Percentiles rank a stretch among this genome's conserved stretches.
Evolutionary conservation across 53 echinoderm and acorn worm genomes (phyloP).

Genomic region (Zoroaster sp.): DNA sequence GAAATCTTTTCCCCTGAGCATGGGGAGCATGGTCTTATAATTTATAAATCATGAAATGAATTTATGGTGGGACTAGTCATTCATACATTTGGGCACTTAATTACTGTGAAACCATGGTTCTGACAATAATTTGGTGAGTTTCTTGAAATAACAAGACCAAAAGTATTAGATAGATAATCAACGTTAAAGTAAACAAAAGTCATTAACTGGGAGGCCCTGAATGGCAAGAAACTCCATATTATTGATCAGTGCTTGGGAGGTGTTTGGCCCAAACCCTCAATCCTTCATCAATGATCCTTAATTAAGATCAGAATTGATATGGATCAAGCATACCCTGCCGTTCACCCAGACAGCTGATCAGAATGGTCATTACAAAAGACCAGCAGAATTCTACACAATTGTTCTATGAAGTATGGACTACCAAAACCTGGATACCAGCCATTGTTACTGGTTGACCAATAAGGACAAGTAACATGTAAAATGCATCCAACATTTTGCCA

Average conservation of each 20-base stretch:
- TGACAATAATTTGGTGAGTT: neutral
- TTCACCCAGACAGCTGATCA: neutral
- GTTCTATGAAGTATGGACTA: too few species aligned
- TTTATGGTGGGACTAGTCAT: too few species aligned
- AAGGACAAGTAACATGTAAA: neutral
- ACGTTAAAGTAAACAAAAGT: too few species aligned
- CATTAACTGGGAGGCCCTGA: too few species aligned
- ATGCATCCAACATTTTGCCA: neutral
- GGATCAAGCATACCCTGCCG: neutral
- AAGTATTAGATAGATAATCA: too few species aligned
- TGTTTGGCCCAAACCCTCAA: neutral
- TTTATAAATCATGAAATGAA: too few species aligned
- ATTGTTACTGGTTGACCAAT: neutral
- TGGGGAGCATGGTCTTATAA: too few species aligned
- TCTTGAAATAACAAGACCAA: too few species aligned
- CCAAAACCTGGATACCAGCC: neutral
- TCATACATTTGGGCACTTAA: too few species aligned
- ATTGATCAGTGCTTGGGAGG: neutral
- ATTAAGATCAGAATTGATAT: neutral
- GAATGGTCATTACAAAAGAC: neutral
- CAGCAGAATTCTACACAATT: neutral
- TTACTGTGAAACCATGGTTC: neutral
- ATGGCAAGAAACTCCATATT: too few species aligned
- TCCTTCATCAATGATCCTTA: neutral
- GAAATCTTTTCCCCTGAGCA: neutral